Evolutionary conservation across 2,113 vertebrate genomes (phyloP).

Genomic region (Murina feae): DNA sequence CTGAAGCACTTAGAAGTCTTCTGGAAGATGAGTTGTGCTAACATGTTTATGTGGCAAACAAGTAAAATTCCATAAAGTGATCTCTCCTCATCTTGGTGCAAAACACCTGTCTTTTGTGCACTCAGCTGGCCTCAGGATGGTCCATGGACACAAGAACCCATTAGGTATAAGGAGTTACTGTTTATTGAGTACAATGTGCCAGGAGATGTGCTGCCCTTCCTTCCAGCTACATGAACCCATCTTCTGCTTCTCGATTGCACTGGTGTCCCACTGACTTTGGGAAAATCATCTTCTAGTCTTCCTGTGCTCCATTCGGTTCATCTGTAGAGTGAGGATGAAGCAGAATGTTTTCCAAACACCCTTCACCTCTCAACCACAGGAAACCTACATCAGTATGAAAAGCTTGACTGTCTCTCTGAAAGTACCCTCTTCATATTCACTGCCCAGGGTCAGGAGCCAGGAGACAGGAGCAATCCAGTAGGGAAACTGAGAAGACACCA

Average conservation of each 20-base stretch:
- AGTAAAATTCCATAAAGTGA: not conserved
- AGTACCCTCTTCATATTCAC: no score
- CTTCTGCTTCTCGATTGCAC: not conserved
- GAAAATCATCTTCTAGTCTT: not conserved
- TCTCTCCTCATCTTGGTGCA: not conserved
- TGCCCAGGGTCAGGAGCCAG: no score
- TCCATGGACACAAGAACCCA: not conserved
- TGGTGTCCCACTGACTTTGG: not conserved
- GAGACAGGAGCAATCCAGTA: not conserved
- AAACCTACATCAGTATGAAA: not conserved
- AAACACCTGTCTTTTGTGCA: not conserved
- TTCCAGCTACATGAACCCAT: not conserved
- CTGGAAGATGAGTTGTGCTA: not conserved
- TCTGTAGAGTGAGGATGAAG: not conserved
- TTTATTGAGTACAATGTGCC: rapidly evolving
- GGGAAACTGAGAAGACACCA: not conserved
- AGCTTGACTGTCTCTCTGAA: not conserved
- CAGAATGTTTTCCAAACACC: not conserved
- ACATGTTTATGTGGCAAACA: not conserved
- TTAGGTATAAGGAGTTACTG: not conserved
- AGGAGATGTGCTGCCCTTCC: no score
- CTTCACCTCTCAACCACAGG: not conserved
- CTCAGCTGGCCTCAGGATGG: not conserved
- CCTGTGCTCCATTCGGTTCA: not conserved
- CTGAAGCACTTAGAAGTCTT: not conserved